Percentiles rank a stretch among this genome's conserved stretches.
phyloP scores from a whole-genome alignment of 2,888 invertebrate genomes.

The Polyommatus iphigenia region DNA sequence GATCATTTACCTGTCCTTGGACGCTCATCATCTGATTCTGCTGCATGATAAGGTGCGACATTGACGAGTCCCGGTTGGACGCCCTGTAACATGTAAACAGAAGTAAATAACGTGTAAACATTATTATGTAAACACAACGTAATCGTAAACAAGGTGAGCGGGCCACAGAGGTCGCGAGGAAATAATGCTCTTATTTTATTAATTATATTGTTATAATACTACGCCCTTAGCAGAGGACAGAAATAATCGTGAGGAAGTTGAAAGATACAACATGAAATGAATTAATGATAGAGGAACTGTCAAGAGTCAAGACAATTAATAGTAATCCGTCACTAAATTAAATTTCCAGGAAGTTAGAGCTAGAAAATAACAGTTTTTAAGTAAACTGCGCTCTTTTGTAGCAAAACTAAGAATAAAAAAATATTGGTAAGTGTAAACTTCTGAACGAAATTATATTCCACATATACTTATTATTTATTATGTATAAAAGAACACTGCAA shows the following conservation, averaged over 20 bases:
- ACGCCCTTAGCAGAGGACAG: background rate
- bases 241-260: background rate
- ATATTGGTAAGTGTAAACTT: no score
- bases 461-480: no score
- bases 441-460: no score
- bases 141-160: constrained; percentile 38
- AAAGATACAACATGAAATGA: background rate
- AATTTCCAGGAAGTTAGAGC: no score
- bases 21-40: constrained; percentile 79
- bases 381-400: no score
- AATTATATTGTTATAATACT: background rate
- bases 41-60: constrained; percentile 77
- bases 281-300: no score
- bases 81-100: constrained; percentile 50
- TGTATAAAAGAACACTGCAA: no score
- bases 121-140: constrained; percentile 17
- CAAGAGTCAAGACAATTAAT: no score
- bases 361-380: no score
- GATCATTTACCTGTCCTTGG: constrained; percentile 67
- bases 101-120: constrained; percentile 36
- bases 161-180: constrained; percentile 35
- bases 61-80: constrained; percentile 72
- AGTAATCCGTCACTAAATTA: no score
- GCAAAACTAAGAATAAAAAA: no score
- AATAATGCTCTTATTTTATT: constrained; percentile 19